phyloP scores from a whole-genome alignment of 2,888 invertebrate species.

The Tenthredo scrophulariae region DNA sequence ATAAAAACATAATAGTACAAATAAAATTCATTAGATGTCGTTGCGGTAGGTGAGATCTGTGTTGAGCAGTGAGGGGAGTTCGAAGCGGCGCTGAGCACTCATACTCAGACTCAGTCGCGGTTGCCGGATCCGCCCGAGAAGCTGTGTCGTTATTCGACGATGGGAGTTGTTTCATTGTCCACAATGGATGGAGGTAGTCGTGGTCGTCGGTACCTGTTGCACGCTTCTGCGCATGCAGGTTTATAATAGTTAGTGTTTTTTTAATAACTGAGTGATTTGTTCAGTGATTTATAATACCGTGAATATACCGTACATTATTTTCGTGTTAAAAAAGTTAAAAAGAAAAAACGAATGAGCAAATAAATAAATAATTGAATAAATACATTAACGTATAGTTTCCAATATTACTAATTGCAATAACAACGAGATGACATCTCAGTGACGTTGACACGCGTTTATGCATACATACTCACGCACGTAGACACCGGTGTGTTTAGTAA shows the following conservation, averaged over 20 bases:
- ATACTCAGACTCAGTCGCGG: not conserved
- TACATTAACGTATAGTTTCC: not conserved
- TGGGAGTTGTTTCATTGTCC: conserved; percentile 41
- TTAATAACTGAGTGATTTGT: not conserved
- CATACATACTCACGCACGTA: not conserved
- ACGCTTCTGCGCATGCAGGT: conserved; percentile 54
- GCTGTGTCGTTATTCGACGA: conserved; percentile 15
- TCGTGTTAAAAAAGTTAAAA: not conserved
- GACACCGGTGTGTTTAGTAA: not conserved
- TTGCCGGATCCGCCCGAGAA: conserved; percentile 27
- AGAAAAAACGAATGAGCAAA: not conserved
- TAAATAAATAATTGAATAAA: not conserved
- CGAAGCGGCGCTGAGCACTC: not conserved
- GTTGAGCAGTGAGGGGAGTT: not conserved
- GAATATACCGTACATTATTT: not conserved
- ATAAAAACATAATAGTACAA: not conserved
- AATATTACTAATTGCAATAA: not conserved
- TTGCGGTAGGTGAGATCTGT: not conserved
- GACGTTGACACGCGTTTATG: not conserved
- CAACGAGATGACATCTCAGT: not conserved
- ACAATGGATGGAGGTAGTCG: conserved; percentile 65
- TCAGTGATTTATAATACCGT: not conserved
- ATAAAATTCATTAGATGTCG: not conserved
- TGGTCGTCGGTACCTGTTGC: conserved; percentile 71
- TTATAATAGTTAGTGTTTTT: not conserved